A percentile compares a stretch with the other conserved stretches of the same genome.
Evolutionary conservation across 2,797 vertebrate genomes (phyloP).

Genomic region (Apogon hyalosoma): DNA sequence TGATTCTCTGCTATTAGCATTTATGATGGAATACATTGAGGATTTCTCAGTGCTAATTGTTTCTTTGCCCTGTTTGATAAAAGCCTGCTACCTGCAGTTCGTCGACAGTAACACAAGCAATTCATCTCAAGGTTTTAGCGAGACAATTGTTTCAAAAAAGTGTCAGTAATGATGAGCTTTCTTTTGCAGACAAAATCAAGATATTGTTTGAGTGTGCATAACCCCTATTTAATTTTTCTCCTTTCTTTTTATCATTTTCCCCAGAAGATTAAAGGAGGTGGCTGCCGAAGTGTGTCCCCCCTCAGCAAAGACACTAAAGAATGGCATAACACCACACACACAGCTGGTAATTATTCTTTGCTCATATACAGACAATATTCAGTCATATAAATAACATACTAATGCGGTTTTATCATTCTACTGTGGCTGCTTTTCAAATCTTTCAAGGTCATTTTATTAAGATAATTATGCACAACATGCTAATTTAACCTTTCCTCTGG

Average conservation of each 20-base stretch:
- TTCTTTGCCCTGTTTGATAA: slow-evolving; percentile 46
- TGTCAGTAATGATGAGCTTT: slow-evolving; percentile 8
- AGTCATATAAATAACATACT: slow-evolving; percentile 11
- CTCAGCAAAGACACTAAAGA: slow-evolving; percentile 74
- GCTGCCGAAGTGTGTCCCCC: slow-evolving; percentile 68
- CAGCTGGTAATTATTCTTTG: slow-evolving; percentile 75
- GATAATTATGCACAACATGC: slow-evolving; percentile 56
- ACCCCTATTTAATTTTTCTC: slow-evolving; percentile 7
- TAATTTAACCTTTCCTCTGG: slow-evolving; percentile 47
- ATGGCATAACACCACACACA: slow-evolving; percentile 82
- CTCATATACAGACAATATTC: background rate
- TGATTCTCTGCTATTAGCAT: slow-evolving; percentile 31
- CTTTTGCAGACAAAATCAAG: slow-evolving; percentile 7
- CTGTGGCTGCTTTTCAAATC: slow-evolving; percentile 13
- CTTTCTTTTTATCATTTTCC: slow-evolving; percentile 40
- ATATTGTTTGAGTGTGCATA: too few species aligned
- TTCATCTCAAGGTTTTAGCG: slow-evolving; percentile 33
- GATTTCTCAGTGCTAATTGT: slow-evolving; percentile 35
- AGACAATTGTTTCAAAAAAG: slow-evolving; percentile 22
- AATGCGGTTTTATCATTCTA: slow-evolving; percentile 17
- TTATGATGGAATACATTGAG: slow-evolving; percentile 38
- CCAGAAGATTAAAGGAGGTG: slow-evolving; percentile 79
- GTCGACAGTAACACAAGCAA: slow-evolving; percentile 29
- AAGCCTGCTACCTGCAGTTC: slow-evolving; percentile 54
- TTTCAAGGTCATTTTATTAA: slow-evolving; percentile 34